Evolutionary conservation across 2,888 invertebrate species (phyloP).

Genomic region (Dynastes hyllus): DNA sequence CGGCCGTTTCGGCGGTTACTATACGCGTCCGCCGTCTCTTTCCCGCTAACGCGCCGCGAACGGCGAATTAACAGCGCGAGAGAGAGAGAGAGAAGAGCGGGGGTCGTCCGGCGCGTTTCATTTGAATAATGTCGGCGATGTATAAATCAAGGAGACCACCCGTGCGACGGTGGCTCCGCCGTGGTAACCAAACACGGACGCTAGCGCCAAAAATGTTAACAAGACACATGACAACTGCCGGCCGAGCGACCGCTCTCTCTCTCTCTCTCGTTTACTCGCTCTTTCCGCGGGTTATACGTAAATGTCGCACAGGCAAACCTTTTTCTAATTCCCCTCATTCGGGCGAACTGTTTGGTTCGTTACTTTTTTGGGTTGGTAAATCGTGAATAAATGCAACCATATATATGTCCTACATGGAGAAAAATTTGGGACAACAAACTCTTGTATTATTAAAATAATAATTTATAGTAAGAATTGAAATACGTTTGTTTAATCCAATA

Average conservation of each 20-base stretch:
- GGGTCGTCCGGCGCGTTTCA: constrained; percentile 61
- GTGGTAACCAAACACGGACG: constrained; percentile 70
- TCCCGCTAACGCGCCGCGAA: constrained; percentile 45
- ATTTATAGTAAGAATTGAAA: too few relatives aligned
- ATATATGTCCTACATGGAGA: too few relatives aligned
- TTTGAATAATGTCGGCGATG: constrained; percentile 70
- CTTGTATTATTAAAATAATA: too few relatives aligned
- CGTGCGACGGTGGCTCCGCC: constrained; percentile 66
- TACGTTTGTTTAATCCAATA: too few relatives aligned
- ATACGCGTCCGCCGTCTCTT: constrained; percentile 46
- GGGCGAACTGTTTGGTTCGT: too few relatives aligned
- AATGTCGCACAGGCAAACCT: constrained; percentile 50
- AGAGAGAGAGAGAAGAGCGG: constrained; percentile 13
- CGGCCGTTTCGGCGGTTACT: constrained; percentile 56
- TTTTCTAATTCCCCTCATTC: constrained; percentile 48
- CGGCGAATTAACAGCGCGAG: background rate
- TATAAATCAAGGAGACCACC: constrained; percentile 70
- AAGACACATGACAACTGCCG: constrained; percentile 70
- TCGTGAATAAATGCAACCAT: constrained; percentile 14
- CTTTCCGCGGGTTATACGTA: constrained; percentile 35
- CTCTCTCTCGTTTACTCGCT: too few relatives aligned
- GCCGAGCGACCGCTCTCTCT: constrained; percentile 55
- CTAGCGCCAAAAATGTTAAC: constrained; percentile 73
- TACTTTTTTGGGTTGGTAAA: too few relatives aligned
- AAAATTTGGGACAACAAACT: too few relatives aligned